These are phyloP conservation scores for Torymus aiolomorphi DNA, from an alignment of 2,888 invertebrate species.

Conservation along the genomic window DNA sequence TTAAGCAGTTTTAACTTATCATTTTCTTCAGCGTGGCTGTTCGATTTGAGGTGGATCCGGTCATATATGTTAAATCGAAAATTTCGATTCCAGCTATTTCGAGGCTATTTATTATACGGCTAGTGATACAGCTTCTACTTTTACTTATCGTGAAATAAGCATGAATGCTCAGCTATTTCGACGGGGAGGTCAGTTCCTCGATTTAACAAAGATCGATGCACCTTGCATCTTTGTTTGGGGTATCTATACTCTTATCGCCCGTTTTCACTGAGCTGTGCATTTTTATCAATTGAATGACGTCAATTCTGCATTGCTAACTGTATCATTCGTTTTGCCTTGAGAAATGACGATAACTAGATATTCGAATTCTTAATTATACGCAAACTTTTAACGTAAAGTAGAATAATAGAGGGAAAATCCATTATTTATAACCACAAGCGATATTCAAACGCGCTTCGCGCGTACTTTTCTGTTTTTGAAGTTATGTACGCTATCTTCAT, in stretches of 20 bases:
- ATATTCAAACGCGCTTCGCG: too few species aligned
- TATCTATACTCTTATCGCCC: slow-evolving; percentile 38
- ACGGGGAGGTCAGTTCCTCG: slow-evolving; percentile 30
- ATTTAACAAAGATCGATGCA: slow-evolving; percentile 50
- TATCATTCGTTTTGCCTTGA: slow-evolving; percentile 9
- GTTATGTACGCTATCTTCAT: too few species aligned
- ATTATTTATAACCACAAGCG: too few species aligned
- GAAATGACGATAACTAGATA: slow-evolving; percentile 18
- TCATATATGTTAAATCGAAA: not conserved
- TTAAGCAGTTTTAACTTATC: too few species aligned
- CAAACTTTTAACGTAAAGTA: too few species aligned
- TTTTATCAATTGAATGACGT: slow-evolving; percentile 49
- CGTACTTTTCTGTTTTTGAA: too few species aligned
- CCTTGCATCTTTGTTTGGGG: slow-evolving; percentile 45
- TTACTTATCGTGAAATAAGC: slow-evolving; percentile 19
- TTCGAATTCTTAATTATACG: too few species aligned
- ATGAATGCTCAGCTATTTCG: slow-evolving; percentile 25
- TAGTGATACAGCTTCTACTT: not conserved
- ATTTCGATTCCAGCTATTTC: not conserved
- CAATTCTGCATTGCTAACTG: slow-evolving; percentile 14
- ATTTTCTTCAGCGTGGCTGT: too few species aligned
- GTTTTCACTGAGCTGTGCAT: not conserved
- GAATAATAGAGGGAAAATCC: too few species aligned
- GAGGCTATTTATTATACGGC: too few species aligned
- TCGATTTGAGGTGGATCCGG: too few species aligned